Evolutionary conservation across 2,113 vertebrate species (phyloP).

Genomic region (Muntiacus reevesi): DNA sequence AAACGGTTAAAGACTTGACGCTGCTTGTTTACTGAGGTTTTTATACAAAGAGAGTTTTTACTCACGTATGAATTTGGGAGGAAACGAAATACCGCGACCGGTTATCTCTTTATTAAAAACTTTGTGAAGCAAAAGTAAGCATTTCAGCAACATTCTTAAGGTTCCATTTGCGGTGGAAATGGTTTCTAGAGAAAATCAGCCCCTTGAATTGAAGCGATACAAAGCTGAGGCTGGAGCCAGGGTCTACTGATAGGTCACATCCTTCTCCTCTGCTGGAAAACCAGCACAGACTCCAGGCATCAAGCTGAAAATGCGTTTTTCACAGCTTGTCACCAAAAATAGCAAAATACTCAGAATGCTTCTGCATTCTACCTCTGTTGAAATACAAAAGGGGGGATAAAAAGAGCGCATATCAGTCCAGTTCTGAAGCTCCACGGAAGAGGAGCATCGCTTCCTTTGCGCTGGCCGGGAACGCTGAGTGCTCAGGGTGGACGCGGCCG

Average conservation of each 20-base stretch:
- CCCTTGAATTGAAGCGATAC: background rate
- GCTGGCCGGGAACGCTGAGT: rapidly evolving
- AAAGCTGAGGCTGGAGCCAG: background rate
- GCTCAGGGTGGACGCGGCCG: rapidly evolving
- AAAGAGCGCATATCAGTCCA: too few relatives aligned
- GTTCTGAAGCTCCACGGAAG: too few relatives aligned
- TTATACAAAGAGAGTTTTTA: background rate
- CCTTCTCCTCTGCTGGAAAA: background rate
- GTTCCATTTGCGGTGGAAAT: background rate
- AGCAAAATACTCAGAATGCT: background rate
- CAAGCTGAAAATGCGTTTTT: background rate
- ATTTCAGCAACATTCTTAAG: background rate
- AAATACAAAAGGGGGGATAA: background rate
- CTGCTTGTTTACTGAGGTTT: background rate
- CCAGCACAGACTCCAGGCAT: too few relatives aligned
- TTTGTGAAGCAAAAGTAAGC: background rate
- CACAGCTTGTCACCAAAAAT: background rate
- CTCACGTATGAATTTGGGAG: background rate
- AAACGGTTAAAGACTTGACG: rapidly evolving
- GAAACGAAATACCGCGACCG: background rate
- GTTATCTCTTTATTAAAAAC: background rate
- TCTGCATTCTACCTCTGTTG: background rate
- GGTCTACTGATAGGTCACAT: rapidly evolving
- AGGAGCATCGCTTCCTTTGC: background rate
- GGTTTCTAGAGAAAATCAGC: background rate